Percentiles rank a stretch among this genome's conserved stretches.
These are phyloP conservation scores for Eolophus roseicapilla DNA, from an alignment of 2,113 vertebrate species.

Conservation along the genomic window DNA sequence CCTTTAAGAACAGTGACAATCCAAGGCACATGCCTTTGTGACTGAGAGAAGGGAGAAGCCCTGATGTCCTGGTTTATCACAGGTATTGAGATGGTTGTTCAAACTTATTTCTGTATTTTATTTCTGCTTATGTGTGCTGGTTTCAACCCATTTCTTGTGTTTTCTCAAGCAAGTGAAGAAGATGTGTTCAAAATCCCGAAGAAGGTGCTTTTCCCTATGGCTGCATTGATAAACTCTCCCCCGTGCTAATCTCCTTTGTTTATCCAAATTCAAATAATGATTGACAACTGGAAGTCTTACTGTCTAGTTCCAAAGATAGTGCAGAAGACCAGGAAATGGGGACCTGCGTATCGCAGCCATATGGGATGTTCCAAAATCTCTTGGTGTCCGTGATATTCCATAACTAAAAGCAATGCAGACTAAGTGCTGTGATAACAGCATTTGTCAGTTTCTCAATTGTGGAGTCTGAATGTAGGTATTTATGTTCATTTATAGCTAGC, in stretches of 20 bases:
- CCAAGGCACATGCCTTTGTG: not conserved
- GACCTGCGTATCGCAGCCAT: not conserved
- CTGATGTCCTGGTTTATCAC: not conserved
- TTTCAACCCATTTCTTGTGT: not conserved
- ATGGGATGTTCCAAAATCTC: not conserved
- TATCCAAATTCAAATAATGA: not conserved
- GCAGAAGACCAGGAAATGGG: not conserved
- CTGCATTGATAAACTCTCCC: not conserved
- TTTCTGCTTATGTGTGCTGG: not conserved
- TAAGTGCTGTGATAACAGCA: not conserved
- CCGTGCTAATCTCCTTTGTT: not conserved
- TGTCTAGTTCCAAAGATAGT: not conserved
- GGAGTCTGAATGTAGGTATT: not conserved
- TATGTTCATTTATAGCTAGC: not conserved
- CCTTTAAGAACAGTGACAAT: not conserved
- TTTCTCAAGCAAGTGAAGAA: not conserved
- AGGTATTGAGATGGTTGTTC: not conserved
- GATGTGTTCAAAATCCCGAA: not conserved
- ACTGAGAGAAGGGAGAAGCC: not conserved
- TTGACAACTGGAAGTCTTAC: not conserved
- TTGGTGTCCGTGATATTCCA: not conserved
- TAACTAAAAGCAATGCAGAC: not conserved
- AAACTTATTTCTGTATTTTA: not conserved
- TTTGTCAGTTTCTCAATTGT: not conserved
- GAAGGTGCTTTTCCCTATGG: not conserved